Conservation (phyloP, 2,113 vertebrate species). For the Prinia subflava region DNA sequence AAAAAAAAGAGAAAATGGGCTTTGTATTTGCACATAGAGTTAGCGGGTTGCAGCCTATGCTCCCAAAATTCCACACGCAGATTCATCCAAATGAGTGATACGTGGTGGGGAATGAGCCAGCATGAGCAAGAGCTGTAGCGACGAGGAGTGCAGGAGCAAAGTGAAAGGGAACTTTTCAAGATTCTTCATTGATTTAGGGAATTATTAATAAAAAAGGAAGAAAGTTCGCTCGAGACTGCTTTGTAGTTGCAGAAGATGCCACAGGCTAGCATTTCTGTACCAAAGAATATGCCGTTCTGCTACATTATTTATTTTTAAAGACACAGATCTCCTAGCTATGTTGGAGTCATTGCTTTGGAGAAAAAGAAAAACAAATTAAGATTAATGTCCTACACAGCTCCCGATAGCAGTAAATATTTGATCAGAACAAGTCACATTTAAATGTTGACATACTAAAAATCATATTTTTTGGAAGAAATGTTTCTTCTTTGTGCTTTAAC, state of each 20-base stretch:
- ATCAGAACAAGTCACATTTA: slow-evolving; percentile 59
- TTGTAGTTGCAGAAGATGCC: neutral
- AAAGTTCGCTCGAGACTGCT: slow-evolving; percentile 26
- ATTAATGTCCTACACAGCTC: slow-evolving; percentile 17
- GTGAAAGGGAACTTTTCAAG: slow-evolving; percentile 32
- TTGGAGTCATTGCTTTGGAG: slow-evolving; percentile 30
- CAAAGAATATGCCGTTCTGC: neutral
- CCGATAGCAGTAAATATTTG: slow-evolving; percentile 62
- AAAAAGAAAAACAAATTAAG: slow-evolving; percentile 66
- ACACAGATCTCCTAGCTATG: slow-evolving; percentile 43
- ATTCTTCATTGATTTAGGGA: slow-evolving; percentile 23
- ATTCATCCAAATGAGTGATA: neutral
- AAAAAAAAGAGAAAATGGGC: neutral
- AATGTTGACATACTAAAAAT: slow-evolving; percentile 59
- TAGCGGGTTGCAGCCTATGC: neutral
- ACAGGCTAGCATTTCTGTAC: neutral
- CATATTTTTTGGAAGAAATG: slow-evolving; percentile 20
- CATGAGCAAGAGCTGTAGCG: neutral
- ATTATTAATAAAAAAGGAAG: slow-evolving; percentile 38
- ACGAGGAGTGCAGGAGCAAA: neutral
- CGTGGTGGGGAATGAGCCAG: neutral
- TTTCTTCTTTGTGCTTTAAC: neutral
- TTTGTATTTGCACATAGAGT: slow-evolving; percentile 11
- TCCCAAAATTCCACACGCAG: neutral
- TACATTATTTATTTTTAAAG: slow-evolving; percentile 62